A percentile compares a stretch with the other conserved stretches of the same genome.
Evolutionary conservation across 2,888 invertebrate genomes (phyloP).

Genomic region (Incurvaria masculella): DNA sequence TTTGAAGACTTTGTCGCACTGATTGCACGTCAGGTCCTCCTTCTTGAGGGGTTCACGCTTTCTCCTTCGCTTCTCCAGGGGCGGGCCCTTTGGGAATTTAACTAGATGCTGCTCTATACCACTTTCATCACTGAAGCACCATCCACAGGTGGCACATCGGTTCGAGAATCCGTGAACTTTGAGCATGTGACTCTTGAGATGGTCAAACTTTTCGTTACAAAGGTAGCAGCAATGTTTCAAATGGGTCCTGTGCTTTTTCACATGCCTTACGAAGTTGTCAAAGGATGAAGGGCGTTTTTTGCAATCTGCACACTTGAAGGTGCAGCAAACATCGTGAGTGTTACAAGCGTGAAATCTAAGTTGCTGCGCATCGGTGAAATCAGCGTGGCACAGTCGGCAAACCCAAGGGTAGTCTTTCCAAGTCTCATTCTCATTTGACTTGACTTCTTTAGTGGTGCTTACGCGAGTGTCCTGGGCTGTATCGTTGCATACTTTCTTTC

Average conservation of each 20-base stretch:
- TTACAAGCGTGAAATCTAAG: not conserved
- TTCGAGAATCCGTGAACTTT: not conserved
- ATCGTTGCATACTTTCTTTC: not conserved
- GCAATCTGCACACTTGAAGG: not conserved
- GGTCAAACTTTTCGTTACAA: not conserved
- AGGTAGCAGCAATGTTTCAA: not conserved
- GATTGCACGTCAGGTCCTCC: not conserved
- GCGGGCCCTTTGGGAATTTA: not conserved
- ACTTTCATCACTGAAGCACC: not conserved
- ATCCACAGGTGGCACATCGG: not conserved
- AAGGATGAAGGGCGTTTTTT: not conserved
- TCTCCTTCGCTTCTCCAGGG: not conserved
- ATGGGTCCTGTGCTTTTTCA: not conserved
- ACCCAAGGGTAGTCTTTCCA: not conserved
- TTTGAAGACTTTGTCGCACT: not conserved
- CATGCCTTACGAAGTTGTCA: not conserved
- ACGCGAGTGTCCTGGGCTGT: too few species aligned
- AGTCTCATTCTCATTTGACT: not conserved
- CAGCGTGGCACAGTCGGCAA: not conserved
- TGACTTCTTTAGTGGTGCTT: not conserved
- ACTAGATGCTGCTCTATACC: not conserved
- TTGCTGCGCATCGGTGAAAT: not conserved
- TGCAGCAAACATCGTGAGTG: not conserved
- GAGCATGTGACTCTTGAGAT: not conserved
- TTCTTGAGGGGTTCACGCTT: not conserved